These are phyloP conservation scores for Epinotia demarniana DNA, from an alignment of 2,888 invertebrate species.

Conservation along the genomic window DNA sequence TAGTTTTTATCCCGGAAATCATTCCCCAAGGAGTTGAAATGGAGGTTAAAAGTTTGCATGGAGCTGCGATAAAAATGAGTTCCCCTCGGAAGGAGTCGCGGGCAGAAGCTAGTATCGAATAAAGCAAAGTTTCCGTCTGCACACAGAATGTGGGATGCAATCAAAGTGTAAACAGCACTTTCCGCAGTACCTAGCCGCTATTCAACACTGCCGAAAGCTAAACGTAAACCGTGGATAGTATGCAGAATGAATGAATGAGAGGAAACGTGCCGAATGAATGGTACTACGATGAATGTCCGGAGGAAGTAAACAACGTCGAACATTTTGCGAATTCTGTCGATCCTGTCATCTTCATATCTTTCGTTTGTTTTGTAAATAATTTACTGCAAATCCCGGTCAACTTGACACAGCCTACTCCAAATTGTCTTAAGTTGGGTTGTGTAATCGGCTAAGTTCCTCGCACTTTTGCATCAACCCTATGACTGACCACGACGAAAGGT, in stretches of 20 bases:
- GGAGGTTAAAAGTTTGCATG: too few relatives aligned
- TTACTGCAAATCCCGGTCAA: constrained; percentile 1
- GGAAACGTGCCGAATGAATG: constrained; percentile 9
- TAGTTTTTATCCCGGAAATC: too few relatives aligned
- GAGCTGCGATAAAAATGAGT: too few relatives aligned
- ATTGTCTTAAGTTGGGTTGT: background rate
- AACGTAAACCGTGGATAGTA: constrained; percentile 16
- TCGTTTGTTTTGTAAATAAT: background rate
- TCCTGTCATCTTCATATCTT: background rate
- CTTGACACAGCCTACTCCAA: background rate
- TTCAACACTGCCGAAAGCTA: background rate
- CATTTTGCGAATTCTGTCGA: constrained; percentile 10
- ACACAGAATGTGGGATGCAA: background rate
- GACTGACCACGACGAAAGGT: background rate
- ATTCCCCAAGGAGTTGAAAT: too few relatives aligned
- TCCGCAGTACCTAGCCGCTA: constrained; percentile 6
- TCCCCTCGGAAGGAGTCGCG: too few relatives aligned
- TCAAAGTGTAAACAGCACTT: constrained; percentile 2
- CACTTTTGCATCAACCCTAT: background rate
- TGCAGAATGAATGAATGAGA: constrained; percentile 11
- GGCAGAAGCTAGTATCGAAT: too few relatives aligned
- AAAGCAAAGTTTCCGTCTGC: background rate
- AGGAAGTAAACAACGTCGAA: constrained; percentile 6
- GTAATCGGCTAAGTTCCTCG: background rate
- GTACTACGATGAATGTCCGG: constrained; percentile 3